Evolutionary conservation across 2,888 invertebrate species (phyloP).

Genomic region (Eremobia ochroleuca): DNA sequence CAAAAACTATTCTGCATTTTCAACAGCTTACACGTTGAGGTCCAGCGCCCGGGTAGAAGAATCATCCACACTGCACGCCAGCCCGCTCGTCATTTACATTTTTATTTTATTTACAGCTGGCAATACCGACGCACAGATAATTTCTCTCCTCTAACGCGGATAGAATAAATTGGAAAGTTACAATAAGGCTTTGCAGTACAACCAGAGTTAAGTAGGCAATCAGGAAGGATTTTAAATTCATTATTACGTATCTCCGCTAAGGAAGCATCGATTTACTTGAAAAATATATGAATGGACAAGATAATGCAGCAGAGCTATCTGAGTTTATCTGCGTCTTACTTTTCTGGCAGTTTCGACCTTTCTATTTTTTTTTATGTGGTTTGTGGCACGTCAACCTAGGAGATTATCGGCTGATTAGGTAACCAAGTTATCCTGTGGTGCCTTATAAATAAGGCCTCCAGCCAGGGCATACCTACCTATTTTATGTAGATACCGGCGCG

Average conservation of each 20-base stretch:
- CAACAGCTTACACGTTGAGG: conserved; percentile 55
- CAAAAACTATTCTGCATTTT: conserved; percentile 1
- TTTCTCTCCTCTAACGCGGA: conserved; percentile 65
- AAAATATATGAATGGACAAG: conserved; percentile 39
- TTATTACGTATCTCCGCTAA: conserved; percentile 49
- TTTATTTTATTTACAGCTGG: conserved; percentile 77
- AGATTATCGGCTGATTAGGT: neutral
- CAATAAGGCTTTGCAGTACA: conserved; percentile 61
- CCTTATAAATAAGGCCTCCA: neutral
- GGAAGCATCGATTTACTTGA: conserved; percentile 45
- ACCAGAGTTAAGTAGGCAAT: conserved; percentile 62
- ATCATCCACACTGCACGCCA: conserved; percentile 66
- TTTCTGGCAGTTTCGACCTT: neutral
- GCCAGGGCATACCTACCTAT: neutral
- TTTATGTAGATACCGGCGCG: neutral
- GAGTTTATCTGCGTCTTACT: neutral
- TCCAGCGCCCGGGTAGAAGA: conserved; percentile 63
- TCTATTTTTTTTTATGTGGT: neutral
- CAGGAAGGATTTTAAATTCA: conserved; percentile 61
- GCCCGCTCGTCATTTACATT: conserved; percentile 73
- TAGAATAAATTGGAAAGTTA: conserved; percentile 70
- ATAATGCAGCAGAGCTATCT: conserved; percentile 6
- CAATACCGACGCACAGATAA: conserved; percentile 69
- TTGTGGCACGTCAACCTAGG: neutral
- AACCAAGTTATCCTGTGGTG: neutral